Evolutionary conservation across 2,888 invertebrate genomes (phyloP), one percentile per base, ranked within the genome.

Genomic region (Camptogramma bilineatum): DNA sequence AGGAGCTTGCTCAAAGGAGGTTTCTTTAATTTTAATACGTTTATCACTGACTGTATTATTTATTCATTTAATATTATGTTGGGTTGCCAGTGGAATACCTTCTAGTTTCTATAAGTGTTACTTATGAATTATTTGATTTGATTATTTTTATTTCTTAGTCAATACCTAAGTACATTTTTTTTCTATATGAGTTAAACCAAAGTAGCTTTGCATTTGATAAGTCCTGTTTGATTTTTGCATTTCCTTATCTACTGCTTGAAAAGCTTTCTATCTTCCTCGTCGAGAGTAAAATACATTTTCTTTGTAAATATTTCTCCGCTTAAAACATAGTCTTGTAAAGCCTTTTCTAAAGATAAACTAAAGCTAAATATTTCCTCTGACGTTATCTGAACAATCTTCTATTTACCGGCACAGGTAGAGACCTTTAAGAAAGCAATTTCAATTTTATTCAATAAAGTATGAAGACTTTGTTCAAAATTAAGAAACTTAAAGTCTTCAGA

Each of bases 401-500:
- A 66, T 69, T 68, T 64, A 48, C 48, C 52, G 19, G 42, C 72
- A 74, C 79, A 76, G 68, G 66, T 69, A 69, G 52, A 60, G 47
- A 61, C 60, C 65, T 57, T 64, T 59, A 66, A 24, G 74, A 80
- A 81, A 81, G 77, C 80, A 79, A 76, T 81, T 81, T 77, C 73
- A 80, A 79, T 78, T 78, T 81, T 75, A 78, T 75, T 74, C 76
- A 76, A 74, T 78, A 69, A 77, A 79, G 78, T 76, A 81, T 76
- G 76, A 76, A 71, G 80, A 78, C 81, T 78, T 78, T 71, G 66
- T 70, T 70, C 73, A 75, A 84, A 84, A 85, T 85, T 82, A 82
- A 82, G 82, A 82, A 85, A 86, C 83, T 85, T 84, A 82, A 84
- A 81, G 82, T 81, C 81, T 79, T 73, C 73, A 69, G 73, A 77